Evolutionary conservation across 2,797 vertebrate species (phyloP).

Genomic region (Schizopygopsis pylzovi): DNA sequence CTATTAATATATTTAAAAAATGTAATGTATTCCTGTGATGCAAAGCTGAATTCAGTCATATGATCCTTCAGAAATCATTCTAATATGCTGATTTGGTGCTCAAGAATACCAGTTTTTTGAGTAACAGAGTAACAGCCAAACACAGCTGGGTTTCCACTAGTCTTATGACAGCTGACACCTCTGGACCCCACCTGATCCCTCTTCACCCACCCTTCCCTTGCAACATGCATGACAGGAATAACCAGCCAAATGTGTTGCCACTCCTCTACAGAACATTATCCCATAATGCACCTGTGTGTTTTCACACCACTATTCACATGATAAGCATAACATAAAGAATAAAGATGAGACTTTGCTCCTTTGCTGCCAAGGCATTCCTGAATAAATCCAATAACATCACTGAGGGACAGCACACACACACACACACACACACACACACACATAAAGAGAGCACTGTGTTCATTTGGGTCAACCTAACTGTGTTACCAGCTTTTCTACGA

Average conservation of each 20-base stretch:
- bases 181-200: not conserved
- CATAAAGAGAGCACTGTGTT: conserved; percentile 16
- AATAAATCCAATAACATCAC: conserved; percentile 44
- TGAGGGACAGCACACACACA: conserved; percentile 18
- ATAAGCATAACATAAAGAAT: not conserved
- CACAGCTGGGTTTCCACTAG: not conserved
- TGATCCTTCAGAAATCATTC: not conserved
- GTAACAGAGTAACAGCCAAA: not conserved
- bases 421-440: conserved; percentile 23
- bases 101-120: not conserved
- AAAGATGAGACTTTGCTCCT: conserved; percentile 1
- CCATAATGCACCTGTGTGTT: not conserved
- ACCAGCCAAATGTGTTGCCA: not conserved
- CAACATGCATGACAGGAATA: not conserved
- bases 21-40: not conserved
- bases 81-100: not conserved
- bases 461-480: not conserved
- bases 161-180: not conserved
- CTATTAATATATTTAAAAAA: not conserved
- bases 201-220: not conserved
- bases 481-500: not conserved
- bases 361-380: conserved; percentile 39
- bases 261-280: not conserved
- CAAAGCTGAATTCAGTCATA: not conserved
- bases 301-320: not conserved